Evolutionary conservation across 2,113 vertebrate species (phyloP).

Genomic region (Protobothrops mucrosquamatus): DNA sequence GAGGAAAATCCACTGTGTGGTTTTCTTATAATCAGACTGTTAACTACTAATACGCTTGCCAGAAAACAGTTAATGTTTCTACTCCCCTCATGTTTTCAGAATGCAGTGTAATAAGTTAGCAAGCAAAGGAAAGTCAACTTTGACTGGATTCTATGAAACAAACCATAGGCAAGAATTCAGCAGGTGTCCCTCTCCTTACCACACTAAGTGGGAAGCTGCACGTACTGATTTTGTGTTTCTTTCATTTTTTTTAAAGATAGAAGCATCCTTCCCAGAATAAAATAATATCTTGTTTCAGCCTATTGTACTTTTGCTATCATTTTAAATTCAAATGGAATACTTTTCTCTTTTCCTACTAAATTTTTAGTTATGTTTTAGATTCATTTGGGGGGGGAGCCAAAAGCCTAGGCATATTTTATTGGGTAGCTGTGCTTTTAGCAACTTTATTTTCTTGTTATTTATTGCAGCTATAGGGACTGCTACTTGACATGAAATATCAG

Average conservation of each 20-base stretch:
- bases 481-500: background rate
- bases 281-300: background rate
- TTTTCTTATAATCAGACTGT: conserved; percentile 51
- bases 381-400: background rate
- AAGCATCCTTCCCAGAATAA: background rate
- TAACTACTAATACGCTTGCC: conserved; percentile 20
- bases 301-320: background rate
- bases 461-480: background rate
- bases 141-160: background rate
- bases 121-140: no score
- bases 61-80: conserved; percentile 62
- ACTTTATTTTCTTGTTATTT: background rate
- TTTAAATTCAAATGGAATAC: background rate
- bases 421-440: background rate
- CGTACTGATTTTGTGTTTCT: background rate
- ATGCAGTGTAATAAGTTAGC: background rate
- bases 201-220: background rate
- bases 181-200: background rate
- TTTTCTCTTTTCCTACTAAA: background rate
- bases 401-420: background rate
- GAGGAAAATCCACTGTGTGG: conserved; percentile 28
- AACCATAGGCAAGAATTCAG: background rate
- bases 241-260: background rate
- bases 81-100: conserved; percentile 30
- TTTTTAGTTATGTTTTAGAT: background rate